phyloP scores from a whole-genome alignment of 2,888 invertebrate species.

The Melanargia galathea region DNA sequence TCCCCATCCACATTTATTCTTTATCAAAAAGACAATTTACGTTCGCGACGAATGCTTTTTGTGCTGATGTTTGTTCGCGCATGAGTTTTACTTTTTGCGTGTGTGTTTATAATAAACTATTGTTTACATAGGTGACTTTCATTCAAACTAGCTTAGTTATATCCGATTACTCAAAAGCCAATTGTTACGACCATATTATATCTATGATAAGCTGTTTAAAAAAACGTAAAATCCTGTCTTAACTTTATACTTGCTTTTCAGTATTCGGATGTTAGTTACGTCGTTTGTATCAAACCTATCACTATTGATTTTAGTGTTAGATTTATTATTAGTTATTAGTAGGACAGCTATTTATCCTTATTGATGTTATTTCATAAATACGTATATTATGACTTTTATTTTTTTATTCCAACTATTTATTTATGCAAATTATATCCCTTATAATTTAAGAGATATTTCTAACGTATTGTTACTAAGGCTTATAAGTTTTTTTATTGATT shows the following conservation, averaged over 20 bases:
- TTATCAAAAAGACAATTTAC: conserved; percentile 27
- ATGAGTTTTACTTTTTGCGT: conserved; percentile 47
- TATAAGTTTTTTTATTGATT: conserved; percentile 13
- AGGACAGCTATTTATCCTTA: neutral
- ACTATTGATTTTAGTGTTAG: conserved; percentile 48
- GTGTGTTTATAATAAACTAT: conserved; percentile 50
- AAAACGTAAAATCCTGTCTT: too few species aligned
- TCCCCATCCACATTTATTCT: conserved; percentile 32
- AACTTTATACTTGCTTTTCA: neutral
- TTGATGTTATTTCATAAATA: conserved; percentile 8
- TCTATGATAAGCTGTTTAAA: neutral
- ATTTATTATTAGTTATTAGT: conserved; percentile 16
- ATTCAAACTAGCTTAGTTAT: conserved; percentile 40
- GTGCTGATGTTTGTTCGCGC: conserved; percentile 70
- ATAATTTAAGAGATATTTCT: neutral
- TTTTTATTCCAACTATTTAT: conserved; percentile 7
- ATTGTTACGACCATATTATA: neutral
- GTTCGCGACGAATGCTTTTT: conserved; percentile 64
- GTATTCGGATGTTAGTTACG: neutral
- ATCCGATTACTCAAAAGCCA: conserved; percentile 42
- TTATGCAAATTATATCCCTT: neutral
- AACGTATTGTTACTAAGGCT: neutral
- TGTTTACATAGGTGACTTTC: conserved; percentile 36
- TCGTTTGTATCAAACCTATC: conserved; percentile 71
- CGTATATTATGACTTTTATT: conserved; percentile 1